Conservation (phyloP, 2,113 vertebrate species). For the Sorex araneus region DNA sequence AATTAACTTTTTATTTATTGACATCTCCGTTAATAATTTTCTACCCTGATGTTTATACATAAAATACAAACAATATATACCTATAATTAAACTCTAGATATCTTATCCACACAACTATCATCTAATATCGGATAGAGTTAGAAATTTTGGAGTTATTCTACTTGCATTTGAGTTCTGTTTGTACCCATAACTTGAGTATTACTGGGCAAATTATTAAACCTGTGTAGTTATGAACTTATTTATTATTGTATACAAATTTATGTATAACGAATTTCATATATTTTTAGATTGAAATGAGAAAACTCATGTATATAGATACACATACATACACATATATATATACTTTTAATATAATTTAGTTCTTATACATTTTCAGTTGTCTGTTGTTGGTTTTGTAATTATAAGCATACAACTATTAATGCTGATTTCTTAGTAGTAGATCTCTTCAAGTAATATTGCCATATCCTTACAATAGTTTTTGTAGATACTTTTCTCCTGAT, state of each 20-base stretch:
- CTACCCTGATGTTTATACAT: neutral
- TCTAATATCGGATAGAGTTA: neutral
- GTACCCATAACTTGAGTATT: neutral
- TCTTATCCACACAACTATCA: neutral
- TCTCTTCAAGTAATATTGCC: neutral
- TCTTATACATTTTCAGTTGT: neutral
- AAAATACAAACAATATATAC: neutral
- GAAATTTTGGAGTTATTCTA: neutral
- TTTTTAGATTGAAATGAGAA: constrained; percentile 34
- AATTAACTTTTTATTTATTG: constrained; percentile 45
- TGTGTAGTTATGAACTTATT: neutral
- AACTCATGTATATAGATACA: neutral
- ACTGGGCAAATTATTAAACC: neutral
- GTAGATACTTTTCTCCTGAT: constrained; percentile 29
- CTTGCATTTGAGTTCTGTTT: constrained; percentile 19
- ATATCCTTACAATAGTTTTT: neutral
- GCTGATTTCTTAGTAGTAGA: neutral
- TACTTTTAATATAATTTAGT: too few species aligned
- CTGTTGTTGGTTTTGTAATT: neutral
- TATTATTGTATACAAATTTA: neutral
- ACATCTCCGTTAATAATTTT: neutral
- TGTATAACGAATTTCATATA: neutral
- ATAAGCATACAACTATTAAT: neutral
- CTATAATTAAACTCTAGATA: neutral
- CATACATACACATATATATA: neutral